Evolutionary conservation across 2,888 invertebrate species (phyloP).

Genomic region (Anticlea derivata): DNA sequence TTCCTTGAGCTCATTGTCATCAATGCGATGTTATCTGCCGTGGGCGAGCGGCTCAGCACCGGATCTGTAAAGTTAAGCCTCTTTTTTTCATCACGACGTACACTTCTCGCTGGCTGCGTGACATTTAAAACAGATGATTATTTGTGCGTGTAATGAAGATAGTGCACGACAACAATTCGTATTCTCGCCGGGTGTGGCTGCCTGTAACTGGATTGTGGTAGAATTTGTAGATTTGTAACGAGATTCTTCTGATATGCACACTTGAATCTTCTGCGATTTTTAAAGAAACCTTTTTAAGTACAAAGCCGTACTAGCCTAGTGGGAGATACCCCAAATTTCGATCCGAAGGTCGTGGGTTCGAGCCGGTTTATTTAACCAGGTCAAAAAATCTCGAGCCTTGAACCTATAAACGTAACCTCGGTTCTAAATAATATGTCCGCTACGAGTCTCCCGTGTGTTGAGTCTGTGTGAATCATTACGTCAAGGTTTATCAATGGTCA

Average conservation of each 20-base stretch:
- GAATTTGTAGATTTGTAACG: slow-evolving; percentile 46
- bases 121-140: slow-evolving; percentile 48
- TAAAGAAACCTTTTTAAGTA: no score
- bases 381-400: neutral
- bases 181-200: slow-evolving; percentile 47
- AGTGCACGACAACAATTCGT: slow-evolving; percentile 52
- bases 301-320: no score
- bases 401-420: slow-evolving; percentile 6
- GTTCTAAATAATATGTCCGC: slow-evolving; percentile 9
- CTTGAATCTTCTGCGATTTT: slow-evolving; percentile 49
- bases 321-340: no score
- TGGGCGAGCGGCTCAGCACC: slow-evolving; percentile 66
- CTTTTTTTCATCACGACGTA: slow-evolving; percentile 46
- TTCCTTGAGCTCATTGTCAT: slow-evolving; percentile 60
- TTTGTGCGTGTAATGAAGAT: slow-evolving; percentile 61
- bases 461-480: slow-evolving; percentile 2
- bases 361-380: no score
- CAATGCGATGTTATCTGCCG: slow-evolving; percentile 63
- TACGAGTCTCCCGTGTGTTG: slow-evolving; percentile 1
- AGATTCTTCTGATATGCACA: slow-evolving; percentile 54
- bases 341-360: no score
- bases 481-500: slow-evolving; percentile 9
- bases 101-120: slow-evolving; percentile 50
- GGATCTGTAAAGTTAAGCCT: slow-evolving; percentile 55
- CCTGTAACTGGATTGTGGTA: slow-evolving; percentile 48